Base-by-base conservation (phyloP, 2,888 invertebrate species). In the Lutraria lutraria region DNA sequence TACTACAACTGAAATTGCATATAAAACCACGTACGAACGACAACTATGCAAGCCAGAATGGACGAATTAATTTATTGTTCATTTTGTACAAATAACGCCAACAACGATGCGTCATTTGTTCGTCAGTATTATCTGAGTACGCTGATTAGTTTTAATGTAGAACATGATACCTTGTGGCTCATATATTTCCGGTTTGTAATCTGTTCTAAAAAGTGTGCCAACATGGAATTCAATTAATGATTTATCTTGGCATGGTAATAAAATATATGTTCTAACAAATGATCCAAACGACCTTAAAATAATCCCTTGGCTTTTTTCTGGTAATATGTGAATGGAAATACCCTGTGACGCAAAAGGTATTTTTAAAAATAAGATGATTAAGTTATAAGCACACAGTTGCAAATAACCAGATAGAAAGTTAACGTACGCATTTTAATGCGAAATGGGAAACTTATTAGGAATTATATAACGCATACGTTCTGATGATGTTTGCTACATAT, bases 111-210 rank as follows among this genome's bases (percentile, higher is more conserved):
- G 12, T 16, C 19, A 16, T 13, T 1, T 0, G 56, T 56, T 8
- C 16, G 19, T 2, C 15, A 16, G 56, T 56, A 56, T 8, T 56
- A 56, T 19, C 1, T 15, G 2, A 56, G 56, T 56, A 13, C 1
- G 19, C 12, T 8, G 25, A 25, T 25, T 68, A 1, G 25, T 68
- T 68, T n/a, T 68, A n/a, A 21, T 68, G n/a, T 25, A 25, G 43
- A 6, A 25, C 25, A 19, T 68, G 25, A 68, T n/a, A 25, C 25
- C 63, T 25, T n/a, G 63, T n/a, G 63, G 63, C 8, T 68, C 12
- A 68, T 68, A 13, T 25, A 68, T 68, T 68, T 68, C 63, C 63
- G n/a, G 63, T 19, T 68, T 56, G n/a, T 25, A 68, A 68, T 68
- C 25, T 25, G 10, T 68, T 25, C 8, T 2, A 68, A 68, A 68